Conservation (phyloP, 37 sponge, comb jelly and placozoan species). For the Aphrocallistes beatrix region DNA sequence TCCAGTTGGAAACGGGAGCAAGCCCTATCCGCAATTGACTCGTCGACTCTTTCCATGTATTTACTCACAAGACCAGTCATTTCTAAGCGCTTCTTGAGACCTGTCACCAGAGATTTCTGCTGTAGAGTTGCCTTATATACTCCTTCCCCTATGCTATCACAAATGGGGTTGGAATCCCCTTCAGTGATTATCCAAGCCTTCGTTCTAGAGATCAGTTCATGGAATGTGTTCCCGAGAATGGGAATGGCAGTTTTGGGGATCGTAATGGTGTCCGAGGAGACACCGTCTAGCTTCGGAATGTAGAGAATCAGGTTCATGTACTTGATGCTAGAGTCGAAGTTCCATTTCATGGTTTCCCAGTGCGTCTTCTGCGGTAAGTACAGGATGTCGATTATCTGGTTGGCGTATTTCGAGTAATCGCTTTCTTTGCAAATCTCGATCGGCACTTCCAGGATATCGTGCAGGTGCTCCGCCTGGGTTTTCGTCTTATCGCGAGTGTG, state of each 20-base stretch:
- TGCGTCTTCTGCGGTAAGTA: not conserved
- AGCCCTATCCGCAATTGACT: not conserved
- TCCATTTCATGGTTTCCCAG: not conserved
- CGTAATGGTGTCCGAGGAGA: not conserved
- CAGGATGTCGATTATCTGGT: not conserved
- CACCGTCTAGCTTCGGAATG: not conserved
- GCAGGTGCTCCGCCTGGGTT: not conserved
- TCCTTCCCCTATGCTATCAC: not conserved
- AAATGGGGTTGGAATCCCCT: not conserved
- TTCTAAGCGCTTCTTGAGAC: not conserved
- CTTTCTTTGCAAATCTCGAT: not conserved
- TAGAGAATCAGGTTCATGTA: slow-evolving; percentile 10
- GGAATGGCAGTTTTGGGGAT: slow-evolving; percentile 1
- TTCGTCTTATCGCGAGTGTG: not conserved
- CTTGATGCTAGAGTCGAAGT: slow-evolving; percentile 14
- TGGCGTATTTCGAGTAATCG: not conserved
- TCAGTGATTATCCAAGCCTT: not conserved
- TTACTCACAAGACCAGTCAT: not conserved
- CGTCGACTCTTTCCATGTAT: not conserved
- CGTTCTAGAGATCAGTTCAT: not conserved
- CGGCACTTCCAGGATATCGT: not conserved
- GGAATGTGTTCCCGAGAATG: not conserved
- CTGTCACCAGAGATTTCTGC: not conserved
- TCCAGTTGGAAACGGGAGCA: not conserved
- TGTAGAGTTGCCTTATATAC: not conserved